Conservation (phyloP, 2,888 invertebrate species). For the Eupithecia dodoneata region DNA sequence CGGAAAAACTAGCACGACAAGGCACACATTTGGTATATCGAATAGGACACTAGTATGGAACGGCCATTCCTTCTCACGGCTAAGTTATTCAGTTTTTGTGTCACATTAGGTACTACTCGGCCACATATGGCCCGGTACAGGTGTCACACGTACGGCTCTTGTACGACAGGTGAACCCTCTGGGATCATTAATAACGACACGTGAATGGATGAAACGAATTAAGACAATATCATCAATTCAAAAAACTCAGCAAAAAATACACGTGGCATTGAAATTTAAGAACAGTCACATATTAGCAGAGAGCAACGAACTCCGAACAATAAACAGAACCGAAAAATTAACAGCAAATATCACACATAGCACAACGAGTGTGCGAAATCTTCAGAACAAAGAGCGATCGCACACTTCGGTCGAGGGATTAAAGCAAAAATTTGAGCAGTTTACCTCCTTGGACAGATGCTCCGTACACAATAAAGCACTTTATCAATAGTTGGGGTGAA, state of each 20-base stretch:
- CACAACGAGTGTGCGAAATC: conserved; percentile 30
- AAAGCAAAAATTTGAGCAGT: conserved; percentile 46
- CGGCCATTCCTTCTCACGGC: conserved; percentile 21
- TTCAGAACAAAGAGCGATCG: conserved; percentile 45
- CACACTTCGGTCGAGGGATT: conserved; percentile 43
- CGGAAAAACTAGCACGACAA: conserved; percentile 4
- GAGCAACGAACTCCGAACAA: conserved; percentile 47
- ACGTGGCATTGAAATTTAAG: conserved; percentile 42
- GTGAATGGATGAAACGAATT: conserved; percentile 41
- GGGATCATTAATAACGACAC: conserved; percentile 41
- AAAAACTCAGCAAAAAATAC: conserved; percentile 30
- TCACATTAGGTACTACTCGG: neutral
- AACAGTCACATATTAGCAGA: conserved; percentile 44
- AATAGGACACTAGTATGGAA: conserved; percentile 8
- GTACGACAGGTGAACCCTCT: conserved; percentile 38
- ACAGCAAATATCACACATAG: conserved; percentile 44
- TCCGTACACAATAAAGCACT: conserved; percentile 66
- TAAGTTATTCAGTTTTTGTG: conserved; percentile 29
- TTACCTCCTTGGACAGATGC: conserved; percentile 62
- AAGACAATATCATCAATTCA: conserved; percentile 29
- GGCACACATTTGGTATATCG: conserved; percentile 18
- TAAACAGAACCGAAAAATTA: conserved; percentile 48
- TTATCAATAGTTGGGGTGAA: conserved; percentile 60
- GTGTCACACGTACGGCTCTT: conserved; percentile 38
- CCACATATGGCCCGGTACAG: conserved; percentile 35